These are phyloP conservation scores for Macrosteles quadrilineatus DNA, from an alignment of 1,140 invertebrate species.

Conservation along the genomic window DNA sequence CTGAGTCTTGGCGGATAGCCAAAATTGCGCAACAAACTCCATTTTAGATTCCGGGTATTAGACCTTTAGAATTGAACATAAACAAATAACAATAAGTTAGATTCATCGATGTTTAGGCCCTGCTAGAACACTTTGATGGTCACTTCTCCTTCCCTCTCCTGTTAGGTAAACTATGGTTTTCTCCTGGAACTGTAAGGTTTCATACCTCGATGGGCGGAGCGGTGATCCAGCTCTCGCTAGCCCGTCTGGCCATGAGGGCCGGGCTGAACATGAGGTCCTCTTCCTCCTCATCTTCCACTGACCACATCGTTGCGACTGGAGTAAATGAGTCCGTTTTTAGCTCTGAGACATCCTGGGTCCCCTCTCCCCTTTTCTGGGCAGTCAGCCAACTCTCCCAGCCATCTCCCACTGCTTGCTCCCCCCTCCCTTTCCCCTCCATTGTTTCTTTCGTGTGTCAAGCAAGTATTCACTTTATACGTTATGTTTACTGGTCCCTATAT, in stretches of 20 bases:
- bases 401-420: not conserved
- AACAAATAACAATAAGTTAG: no score
- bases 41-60: no score
- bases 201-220: conserved; percentile 79
- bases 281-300: conserved; percentile 70
- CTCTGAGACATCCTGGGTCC: conserved; percentile 26
- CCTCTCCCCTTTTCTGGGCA: not conserved
- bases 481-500: no score
- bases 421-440: not conserved
- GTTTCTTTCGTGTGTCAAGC: no score
- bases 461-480: no score
- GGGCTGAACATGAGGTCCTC: conserved; percentile 82
- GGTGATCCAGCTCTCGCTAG: conserved; percentile 84
- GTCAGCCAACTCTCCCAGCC: not conserved
- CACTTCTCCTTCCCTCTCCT: no score
- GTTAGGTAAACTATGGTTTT: no score
- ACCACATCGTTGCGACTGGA: conserved; percentile 63
- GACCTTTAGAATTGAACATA: no score
- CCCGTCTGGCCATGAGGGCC: conserved; percentile 75
- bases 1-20: not conserved
- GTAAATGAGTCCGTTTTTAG: conserved; percentile 46
- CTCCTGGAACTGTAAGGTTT: not conserved
- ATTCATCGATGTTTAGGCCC: no score
- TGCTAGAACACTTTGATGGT: no score
- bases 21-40: conserved; percentile 2